Conservation (phyloP, 2,113 vertebrate genomes). For the Rhizomys pruinosus region DNA sequence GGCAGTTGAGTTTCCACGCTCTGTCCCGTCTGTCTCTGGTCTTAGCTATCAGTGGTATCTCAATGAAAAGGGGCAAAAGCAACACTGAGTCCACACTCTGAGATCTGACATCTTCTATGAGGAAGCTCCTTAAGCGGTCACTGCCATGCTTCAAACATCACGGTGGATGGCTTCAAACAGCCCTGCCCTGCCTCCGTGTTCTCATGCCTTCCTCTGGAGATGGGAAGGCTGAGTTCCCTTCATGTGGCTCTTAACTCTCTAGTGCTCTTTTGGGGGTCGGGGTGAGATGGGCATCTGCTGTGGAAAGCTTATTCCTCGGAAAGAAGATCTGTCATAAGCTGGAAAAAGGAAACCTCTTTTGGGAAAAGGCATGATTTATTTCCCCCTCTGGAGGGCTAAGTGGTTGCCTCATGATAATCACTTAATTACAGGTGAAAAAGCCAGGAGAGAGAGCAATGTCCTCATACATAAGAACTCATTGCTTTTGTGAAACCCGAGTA, state of each 20-base stretch:
- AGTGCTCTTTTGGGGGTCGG: background rate
- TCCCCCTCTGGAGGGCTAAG: constrained; percentile 28
- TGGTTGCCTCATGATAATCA: background rate
- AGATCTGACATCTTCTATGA: background rate
- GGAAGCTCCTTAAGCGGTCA: background rate
- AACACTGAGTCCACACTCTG: background rate
- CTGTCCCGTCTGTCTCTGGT: background rate
- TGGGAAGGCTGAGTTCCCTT: background rate
- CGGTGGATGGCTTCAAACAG: background rate
- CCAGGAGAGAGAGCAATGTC: background rate
- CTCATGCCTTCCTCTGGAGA: background rate
- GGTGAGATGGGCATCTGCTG: constrained; percentile 2
- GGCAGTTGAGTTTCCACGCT: too few relatives aligned
- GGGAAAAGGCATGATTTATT: constrained; percentile 26
- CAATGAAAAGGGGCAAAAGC: background rate
- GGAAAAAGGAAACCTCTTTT: constrained; percentile 65
- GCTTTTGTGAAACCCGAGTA: background rate
- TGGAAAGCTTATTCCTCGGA: constrained; percentile 26
- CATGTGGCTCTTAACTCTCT: background rate
- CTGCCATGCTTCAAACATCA: background rate
- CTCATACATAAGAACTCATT: background rate
- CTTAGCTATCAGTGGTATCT: background rate
- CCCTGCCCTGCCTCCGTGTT: accelerated
- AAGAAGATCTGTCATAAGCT: constrained; percentile 33
- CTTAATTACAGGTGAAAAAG: constrained; percentile 42